A percentile compares a stretch with the other conserved stretches of the same genome.
Conservation (phyloP, 2,113 vertebrate genomes). For the Carassius auratus region DNA sequence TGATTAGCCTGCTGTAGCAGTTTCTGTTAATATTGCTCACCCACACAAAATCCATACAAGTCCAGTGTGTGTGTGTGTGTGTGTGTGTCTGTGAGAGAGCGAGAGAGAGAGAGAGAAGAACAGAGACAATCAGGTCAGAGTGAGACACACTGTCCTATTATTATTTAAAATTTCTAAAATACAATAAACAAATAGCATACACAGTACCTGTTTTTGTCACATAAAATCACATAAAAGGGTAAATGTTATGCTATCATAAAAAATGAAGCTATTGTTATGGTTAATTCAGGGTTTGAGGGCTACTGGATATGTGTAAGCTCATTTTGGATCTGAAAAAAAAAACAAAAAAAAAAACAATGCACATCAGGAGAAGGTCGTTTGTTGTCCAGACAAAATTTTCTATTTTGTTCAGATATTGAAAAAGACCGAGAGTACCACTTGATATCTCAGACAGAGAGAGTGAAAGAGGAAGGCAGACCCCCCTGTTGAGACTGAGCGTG, state of each 20-base stretch:
- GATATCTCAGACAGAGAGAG: slow-evolving; percentile 23
- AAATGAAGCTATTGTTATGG: background rate
- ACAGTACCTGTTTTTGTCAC: background rate
- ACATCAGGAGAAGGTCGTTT: background rate
- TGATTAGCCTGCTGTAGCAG: slow-evolving; percentile 73
- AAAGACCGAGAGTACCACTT: slow-evolving; percentile 18
- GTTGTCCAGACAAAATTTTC: slow-evolving; percentile 8
- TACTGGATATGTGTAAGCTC: background rate
- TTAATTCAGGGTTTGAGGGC: background rate
- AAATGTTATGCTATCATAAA: background rate
- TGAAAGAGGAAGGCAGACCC: slow-evolving; percentile 46
- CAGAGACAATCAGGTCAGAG: background rate
- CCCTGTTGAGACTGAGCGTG: slow-evolving; percentile 63
- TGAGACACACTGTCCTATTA: background rate
- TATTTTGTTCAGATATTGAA: slow-evolving; percentile 37
- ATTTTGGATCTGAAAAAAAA: background rate
- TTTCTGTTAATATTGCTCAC: slow-evolving; percentile 78
- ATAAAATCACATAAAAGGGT: background rate
- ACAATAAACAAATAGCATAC: background rate
- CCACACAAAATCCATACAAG: slow-evolving; percentile 73
- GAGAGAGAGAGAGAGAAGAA: background rate
- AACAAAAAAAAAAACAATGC: background rate
- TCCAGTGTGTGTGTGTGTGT: no score
- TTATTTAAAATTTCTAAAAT: background rate
- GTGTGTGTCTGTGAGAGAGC: no score